Evolutionary conservation across 2,113 vertebrate genomes (phyloP).

Genomic region (Scomber japonicus): DNA sequence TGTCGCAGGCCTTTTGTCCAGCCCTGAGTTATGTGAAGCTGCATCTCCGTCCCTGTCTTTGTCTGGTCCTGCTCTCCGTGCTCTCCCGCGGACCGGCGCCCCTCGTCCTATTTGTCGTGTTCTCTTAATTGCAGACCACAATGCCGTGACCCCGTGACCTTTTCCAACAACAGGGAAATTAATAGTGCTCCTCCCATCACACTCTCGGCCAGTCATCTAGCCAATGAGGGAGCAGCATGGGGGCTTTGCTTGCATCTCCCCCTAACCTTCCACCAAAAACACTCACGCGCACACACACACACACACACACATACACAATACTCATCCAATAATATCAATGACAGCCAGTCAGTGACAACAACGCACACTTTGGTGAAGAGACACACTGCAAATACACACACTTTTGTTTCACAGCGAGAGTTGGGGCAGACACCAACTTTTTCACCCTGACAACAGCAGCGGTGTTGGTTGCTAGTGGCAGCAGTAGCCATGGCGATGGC

Average conservation of each 20-base stretch:
- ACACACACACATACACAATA: slow-evolving; percentile 29
- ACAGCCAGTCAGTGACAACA: slow-evolving; percentile 45
- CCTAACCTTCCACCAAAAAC: slow-evolving; percentile 22
- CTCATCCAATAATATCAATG: slow-evolving; percentile 63
- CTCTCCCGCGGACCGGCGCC: slow-evolving; percentile 75
- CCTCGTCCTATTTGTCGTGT: slow-evolving; percentile 80
- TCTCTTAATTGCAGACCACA: slow-evolving; percentile 81
- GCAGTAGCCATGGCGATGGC: slow-evolving; percentile 62
- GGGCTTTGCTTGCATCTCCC: slow-evolving; percentile 42
- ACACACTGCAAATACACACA: slow-evolving; percentile 55
- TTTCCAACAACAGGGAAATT: slow-evolving; percentile 78
- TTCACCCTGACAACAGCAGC: slow-evolving; percentile 55
- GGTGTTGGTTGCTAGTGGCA: slow-evolving; percentile 63
- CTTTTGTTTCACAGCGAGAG: slow-evolving; percentile 50
- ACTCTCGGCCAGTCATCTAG: slow-evolving; percentile 60
- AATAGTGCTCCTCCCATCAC: slow-evolving; percentile 76
- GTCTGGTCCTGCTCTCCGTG: slow-evolving; percentile 73
- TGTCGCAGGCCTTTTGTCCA: slow-evolving; percentile 77
- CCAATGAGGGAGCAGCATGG: slow-evolving; percentile 65
- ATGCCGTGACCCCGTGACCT: slow-evolving; percentile 79
- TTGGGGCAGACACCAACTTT: slow-evolving; percentile 59
- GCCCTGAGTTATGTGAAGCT: slow-evolving; percentile 80
- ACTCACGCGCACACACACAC: slow-evolving; percentile 18
- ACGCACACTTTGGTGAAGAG: slow-evolving; percentile 44
- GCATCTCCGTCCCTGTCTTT: slow-evolving; percentile 80